Evolutionary conservation across 2,888 invertebrate species (phyloP), one percentile per base, ranked within the genome.

Genomic region (Cryptus armator): DNA sequence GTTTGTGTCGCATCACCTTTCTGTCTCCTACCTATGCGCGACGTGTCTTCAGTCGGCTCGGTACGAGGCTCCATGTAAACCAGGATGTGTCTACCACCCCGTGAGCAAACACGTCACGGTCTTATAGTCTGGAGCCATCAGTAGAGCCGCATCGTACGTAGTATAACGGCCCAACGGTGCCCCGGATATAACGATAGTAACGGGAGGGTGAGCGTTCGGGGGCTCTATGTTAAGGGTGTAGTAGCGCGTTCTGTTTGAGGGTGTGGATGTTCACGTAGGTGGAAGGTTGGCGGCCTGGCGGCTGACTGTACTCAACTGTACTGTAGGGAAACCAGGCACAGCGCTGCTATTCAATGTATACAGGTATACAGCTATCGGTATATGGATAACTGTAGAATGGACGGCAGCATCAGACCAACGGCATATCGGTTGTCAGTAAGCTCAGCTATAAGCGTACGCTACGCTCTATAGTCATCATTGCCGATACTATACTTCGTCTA

Each of bases 31-130:
- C 37, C 44, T 51, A 44, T 74, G 37, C 48, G 48, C 14, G 48
- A 62, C 48, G 62, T 81, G 48, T 76, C 66, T 66, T 19, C 64
- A 51, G 29, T 19, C 62, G 51, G 44, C 16, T 64, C 64, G 37
- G 70, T 66, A 59, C 29, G 56, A 16, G 37, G 43, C 7, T 44
- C 29, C 66, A 48, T 56, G 67, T 46, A 59, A 82, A 82, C 51
- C 56, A 66, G 83, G 51, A 83, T 83, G 78, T 78, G 72, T 59
- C 71, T 71, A 77, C 71, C 43, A 72, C 72, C 78, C 70, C 24
- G 32, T 48, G 19, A 51, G 74, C 66, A 72, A 83, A 83, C 78
- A 83, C 72, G 77, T 83, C 78, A 68, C 44, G 78, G 67, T 62
- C 62, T 68, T 78, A 83, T 67, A 72, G 72, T 59, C 72, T 51